phyloP scores from a whole-genome alignment of 2,888 invertebrate species.

The Synanthedon tipuliformis region DNA sequence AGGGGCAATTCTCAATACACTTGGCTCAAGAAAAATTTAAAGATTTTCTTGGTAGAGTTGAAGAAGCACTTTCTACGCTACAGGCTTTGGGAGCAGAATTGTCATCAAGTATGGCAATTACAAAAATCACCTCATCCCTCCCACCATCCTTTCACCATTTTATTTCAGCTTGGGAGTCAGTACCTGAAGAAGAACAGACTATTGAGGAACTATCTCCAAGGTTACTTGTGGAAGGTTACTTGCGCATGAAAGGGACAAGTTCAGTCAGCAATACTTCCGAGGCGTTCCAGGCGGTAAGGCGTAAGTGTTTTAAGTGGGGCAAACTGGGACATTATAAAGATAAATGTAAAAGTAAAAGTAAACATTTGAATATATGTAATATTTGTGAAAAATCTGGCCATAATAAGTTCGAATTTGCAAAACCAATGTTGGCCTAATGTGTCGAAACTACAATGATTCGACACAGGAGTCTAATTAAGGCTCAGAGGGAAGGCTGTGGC shows the following conservation, averaged over 20 bases:
- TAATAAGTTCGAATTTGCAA: too few relatives aligned
- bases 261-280: background rate
- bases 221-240: conserved; percentile 3
- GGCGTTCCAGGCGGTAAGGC: background rate
- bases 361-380: background rate
- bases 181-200: conserved; percentile 1
- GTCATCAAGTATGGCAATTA: background rate
- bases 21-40: too few relatives aligned
- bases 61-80: background rate
- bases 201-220: conserved; percentile 1
- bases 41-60: background rate
- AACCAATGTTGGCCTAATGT: too few relatives aligned
- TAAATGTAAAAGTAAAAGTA: background rate
- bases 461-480: too few relatives aligned
- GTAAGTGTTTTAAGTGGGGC: background rate
- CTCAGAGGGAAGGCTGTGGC: too few relatives aligned
- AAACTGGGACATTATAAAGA: background rate
- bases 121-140: background rate
- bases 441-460: too few relatives aligned
- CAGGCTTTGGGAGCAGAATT: background rate
- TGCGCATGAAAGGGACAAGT: background rate
- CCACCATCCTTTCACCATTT: background rate
- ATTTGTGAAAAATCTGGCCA: too few relatives aligned
- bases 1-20: too few relatives aligned
- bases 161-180: background rate